A percentile compares a stretch with the other conserved stretches of the same genome.
These are phyloP conservation scores for Rhysida immarginata DNA, from an alignment of 1,140 invertebrate genomes.

Conservation along the genomic window DNA sequence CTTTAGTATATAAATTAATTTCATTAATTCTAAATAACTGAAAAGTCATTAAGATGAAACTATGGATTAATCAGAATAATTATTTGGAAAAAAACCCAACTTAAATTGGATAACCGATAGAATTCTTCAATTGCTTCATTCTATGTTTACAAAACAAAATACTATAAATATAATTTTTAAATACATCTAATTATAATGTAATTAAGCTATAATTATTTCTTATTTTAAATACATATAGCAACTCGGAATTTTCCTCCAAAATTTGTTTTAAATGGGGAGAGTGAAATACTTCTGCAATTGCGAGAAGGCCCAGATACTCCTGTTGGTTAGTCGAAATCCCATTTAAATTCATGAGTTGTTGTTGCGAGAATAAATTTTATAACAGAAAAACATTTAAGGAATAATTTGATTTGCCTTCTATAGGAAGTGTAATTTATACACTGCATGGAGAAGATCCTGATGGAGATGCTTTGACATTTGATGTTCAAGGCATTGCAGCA, in stretches of 20 bases:
- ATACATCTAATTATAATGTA: no score
- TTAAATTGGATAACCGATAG: no score
- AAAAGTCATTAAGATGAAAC: no score
- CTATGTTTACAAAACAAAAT: no score
- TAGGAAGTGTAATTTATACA: conserved; percentile 67
- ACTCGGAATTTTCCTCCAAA: conserved; percentile 53
- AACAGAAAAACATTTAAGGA: neutral
- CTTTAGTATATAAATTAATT: no score
- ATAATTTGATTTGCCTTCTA: conserved; percentile 19
- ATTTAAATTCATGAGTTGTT: neutral
- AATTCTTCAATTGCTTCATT: no score
- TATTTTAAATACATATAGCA: conserved; percentile 5
- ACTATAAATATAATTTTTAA: no score
- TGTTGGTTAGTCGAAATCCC: conserved; percentile 45
- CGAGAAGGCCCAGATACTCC: conserved; percentile 74
- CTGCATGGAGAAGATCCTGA: conserved; percentile 67
- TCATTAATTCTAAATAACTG: no score
- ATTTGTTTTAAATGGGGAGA: conserved; percentile 62
- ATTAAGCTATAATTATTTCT: no score
- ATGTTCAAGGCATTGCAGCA: conserved; percentile 54
- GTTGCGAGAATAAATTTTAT: neutral
- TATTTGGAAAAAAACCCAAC: no score
- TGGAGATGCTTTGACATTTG: conserved; percentile 66
- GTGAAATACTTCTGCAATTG: conserved; percentile 70
- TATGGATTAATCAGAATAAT: no score